Conservation (phyloP, 2,888 invertebrate genomes). For the Chloroclystis v-ata region DNA sequence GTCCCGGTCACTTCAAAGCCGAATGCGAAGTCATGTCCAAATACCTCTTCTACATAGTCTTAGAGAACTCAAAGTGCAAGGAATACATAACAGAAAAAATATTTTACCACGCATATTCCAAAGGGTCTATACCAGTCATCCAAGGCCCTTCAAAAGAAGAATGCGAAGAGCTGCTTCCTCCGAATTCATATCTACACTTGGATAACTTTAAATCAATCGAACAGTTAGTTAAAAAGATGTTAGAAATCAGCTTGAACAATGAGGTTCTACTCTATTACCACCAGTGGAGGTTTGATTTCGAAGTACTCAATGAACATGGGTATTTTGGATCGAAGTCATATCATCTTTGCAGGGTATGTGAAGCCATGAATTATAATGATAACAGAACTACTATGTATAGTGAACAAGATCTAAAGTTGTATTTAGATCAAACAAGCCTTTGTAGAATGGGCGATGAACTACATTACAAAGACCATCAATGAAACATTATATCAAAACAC, state of each 20-base stretch:
- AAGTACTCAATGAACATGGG: conserved; percentile 76
- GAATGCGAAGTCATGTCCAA: conserved; percentile 77
- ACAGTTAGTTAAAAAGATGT: conserved; percentile 74
- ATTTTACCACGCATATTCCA: conserved; percentile 81
- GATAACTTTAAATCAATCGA: conserved; percentile 71
- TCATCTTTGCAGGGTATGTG: conserved; percentile 79
- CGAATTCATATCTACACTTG: conserved; percentile 80
- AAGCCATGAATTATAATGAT: conserved; percentile 76
- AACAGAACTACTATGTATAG: conserved; percentile 27
- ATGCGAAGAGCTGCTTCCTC: conserved; percentile 75
- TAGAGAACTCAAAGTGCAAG: conserved; percentile 83
- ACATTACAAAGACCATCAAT: too few relatives aligned
- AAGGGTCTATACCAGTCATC: conserved; percentile 81
- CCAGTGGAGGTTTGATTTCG: conserved; percentile 78
- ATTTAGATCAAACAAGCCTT: conserved; percentile 14
- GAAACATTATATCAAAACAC: too few relatives aligned
- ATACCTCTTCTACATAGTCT: conserved; percentile 83
- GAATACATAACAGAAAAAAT: conserved; percentile 85
- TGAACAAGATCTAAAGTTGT: conserved; percentile 16
- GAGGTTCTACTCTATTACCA: conserved; percentile 69
- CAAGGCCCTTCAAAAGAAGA: conserved; percentile 78
- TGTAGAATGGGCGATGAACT: neutral
- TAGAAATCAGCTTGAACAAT: conserved; percentile 53
- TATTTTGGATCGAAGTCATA: conserved; percentile 75
- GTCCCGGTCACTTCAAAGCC: conserved; percentile 79